Base-by-base conservation (phyloP, 1,140 invertebrate genomes). In the Portunus trituberculatus region DNA sequence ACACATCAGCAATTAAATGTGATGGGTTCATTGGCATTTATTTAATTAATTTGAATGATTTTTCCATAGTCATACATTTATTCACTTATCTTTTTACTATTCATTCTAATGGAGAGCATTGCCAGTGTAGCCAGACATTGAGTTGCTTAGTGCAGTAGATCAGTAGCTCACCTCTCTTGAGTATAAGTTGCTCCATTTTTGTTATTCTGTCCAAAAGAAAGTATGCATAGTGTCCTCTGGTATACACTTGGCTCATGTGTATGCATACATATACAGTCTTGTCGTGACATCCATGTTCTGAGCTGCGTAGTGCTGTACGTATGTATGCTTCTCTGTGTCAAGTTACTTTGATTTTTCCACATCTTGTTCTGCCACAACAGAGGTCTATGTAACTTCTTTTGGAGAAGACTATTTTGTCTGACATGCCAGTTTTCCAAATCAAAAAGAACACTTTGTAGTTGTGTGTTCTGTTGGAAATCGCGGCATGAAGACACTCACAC, bases 351-450 rank as follows among this genome's bases (percentile, higher is more conserved):
- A 92, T 31, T 92, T 31, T 83, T n/a, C 20, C n/a, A 76, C n/a
- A n/a, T n/a, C 67, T 76, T 76, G 67, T 20, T n/a, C 67, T 7
- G n/a, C 67, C 20, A 76, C 67, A 76, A 94, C 52, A 76, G 93
- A 94, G 93, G 82, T 28, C 94, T 91, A 91, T 94, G 94, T 91
- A 84, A 91, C 91, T 91, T 94, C 88, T 84, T 94, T 91, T 94
- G 59, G 88, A 90, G 46, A 84, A 45, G 83, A 29, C 46, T 86
- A 29, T 86, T 48, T 48, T 46, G 45, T 88, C 31, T 45, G n/a
- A 32, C 7, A 8, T 7, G 45, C 86, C 31, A 48, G 92, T 84
- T 93, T 93, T 86, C 92, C 92, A 93, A 90, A 90, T 46, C 25
- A 28, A 28, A 0, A 25, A 89, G 87, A n/a, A 45, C 48, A 46